These are phyloP conservation scores for Ditula angustiorana DNA, from an alignment of 2,888 invertebrate genomes.

Conservation along the genomic window DNA sequence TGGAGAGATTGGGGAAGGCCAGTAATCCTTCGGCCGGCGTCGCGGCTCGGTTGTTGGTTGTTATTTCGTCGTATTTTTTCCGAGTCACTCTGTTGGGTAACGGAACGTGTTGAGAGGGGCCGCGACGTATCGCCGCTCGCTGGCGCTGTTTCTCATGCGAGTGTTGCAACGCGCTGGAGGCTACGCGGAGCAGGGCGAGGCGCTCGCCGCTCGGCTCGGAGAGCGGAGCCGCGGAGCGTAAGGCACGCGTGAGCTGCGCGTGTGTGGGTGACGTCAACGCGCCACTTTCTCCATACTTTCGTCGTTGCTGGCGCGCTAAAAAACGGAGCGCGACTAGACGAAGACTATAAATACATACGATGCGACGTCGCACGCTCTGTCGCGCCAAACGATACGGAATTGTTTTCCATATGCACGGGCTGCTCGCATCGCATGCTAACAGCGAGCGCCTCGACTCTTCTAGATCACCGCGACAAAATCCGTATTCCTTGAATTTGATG, in stretches of 20 bases:
- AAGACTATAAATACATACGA: constrained; percentile 78
- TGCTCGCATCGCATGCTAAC: constrained; percentile 60
- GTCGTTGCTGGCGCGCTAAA: constrained; percentile 83
- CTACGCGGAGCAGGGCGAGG: constrained; percentile 63
- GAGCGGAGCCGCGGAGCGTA: constrained; percentile 61
- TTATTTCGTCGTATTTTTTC: constrained; percentile 46
- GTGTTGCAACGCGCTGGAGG: constrained; percentile 68
- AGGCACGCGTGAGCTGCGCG: constrained; percentile 70
- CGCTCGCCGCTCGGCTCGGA: constrained; percentile 53
- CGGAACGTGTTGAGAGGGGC: constrained; percentile 81
- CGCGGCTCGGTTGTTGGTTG: constrained; percentile 38
- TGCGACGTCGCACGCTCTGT: constrained; percentile 74
- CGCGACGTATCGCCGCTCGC: constrained; percentile 72
- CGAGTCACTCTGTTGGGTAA: constrained; percentile 67
- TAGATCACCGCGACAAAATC: constrained; percentile 35
- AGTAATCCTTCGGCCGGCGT: constrained; percentile 54
- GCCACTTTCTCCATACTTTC: constrained; percentile 86
- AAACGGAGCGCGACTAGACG: constrained; percentile 76
- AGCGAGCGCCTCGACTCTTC: constrained; percentile 56
- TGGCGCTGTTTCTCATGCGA: constrained; percentile 74
- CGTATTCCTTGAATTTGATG: background rate
- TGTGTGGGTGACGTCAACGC: constrained; percentile 83
- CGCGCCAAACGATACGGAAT: constrained; percentile 76
- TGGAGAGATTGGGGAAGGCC: constrained; percentile 58
- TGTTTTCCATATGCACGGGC: constrained; percentile 65